phyloP scores from a whole-genome alignment of 2,113 vertebrate species.

The Arenaria interpres region DNA sequence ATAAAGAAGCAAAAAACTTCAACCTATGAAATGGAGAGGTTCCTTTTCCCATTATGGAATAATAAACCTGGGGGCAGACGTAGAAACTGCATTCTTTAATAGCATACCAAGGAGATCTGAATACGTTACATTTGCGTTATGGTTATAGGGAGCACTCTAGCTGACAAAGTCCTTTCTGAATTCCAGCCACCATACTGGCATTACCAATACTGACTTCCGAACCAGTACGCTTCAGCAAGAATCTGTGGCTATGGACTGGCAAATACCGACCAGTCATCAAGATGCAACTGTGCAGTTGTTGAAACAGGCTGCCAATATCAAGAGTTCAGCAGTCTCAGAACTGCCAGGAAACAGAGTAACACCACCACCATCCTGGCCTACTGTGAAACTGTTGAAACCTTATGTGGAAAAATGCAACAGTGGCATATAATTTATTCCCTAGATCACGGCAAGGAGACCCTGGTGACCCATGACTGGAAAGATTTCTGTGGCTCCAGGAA shows the following conservation, averaged over 20 bases:
- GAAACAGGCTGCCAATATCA: not conserved
- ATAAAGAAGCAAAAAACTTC: not conserved
- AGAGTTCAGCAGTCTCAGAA: not conserved
- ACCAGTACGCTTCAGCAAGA: not conserved
- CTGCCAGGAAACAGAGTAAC: not conserved
- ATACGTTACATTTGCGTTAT: not conserved
- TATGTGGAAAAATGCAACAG: not conserved
- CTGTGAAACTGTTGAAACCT: not conserved
- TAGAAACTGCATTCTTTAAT: not conserved
- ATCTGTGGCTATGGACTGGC: not conserved
- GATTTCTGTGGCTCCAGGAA: not conserved
- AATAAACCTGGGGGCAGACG: not conserved
- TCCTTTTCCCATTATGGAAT: not conserved
- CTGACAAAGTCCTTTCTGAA: not conserved
- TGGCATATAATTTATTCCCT: not conserved
- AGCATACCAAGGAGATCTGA: not conserved
- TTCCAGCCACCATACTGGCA: not conserved
- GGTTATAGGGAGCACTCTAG: not conserved
- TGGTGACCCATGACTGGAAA: not conserved
- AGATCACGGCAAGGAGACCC: not conserved
- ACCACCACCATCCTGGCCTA: not conserved
- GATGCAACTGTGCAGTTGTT: not conserved
- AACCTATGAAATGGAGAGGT: not conserved
- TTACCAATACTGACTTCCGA: not conserved
- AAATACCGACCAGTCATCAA: not conserved